Base-by-base conservation (phyloP, 1,140 invertebrate species). In the Megathymus violae region DNA sequence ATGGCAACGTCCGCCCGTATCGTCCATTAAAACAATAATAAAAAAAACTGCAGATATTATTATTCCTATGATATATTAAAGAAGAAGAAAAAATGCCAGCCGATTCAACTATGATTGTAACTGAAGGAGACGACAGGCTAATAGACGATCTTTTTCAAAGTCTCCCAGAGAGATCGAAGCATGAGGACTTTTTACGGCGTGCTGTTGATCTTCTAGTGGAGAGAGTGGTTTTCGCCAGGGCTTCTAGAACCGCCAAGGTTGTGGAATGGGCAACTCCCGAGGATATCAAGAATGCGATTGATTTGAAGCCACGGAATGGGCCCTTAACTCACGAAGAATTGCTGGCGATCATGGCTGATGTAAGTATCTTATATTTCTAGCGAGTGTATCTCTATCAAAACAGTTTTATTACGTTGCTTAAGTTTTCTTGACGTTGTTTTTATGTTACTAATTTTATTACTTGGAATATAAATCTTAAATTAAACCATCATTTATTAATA, bases 201-300 rank as follows among this genome's bases (percentile, higher is more conserved):
- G 94, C 94, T 46, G 88, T 95, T 1, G 95, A 96, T 48, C 84
- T 96, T 40, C 89, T 97, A 40, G 88, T 97, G 11, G 93, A 95
- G 47, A 91, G 95, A 36, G 95, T 95, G 3, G 93, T 97, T 10
- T 97, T 97, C 67, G 92, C 95, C 70, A 95, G 95, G 13, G 95
- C 95, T 0, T 92, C 92, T 40, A 92, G 96, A 31, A 92, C 92
- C 4, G 93, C 93, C 36, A 94, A 94, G 79, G 96, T 97, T 0
- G 93, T 96, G 11, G 94, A 96, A 71, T 97, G 95, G 94, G 91
- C 93, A 40, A 92, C 94, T 41, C 96, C 96, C 0, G 91, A 94
- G 10, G 89, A 94, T 47, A 88, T 97, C 25, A 89, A 92, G 19
- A 88, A 92, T 25, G 85, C 93, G 0, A 92, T 97, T 9, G 94